Percentiles rank a stretch among this genome's conserved stretches.
Conservation (phyloP, 2,888 invertebrate species). For the Adineta ricciae region DNA sequence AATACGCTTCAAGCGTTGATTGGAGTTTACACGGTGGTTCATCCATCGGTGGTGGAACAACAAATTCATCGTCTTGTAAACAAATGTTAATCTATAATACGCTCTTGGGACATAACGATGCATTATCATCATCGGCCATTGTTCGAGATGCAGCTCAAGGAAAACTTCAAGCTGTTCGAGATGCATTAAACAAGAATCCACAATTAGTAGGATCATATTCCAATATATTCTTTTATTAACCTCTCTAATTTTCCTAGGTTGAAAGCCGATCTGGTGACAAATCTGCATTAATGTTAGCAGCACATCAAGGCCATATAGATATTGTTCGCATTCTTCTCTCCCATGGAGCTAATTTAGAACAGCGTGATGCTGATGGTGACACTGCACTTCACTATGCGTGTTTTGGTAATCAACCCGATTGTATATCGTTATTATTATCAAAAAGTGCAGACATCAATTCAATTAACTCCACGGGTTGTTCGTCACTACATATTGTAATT, state of each 20-base stretch:
- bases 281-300: slow-evolving; percentile 70
- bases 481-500: slow-evolving; percentile 73
- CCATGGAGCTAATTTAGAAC: slow-evolving; percentile 63
- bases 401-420: slow-evolving; percentile 60
- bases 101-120: slow-evolving; percentile 1
- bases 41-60: not conserved
- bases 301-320: slow-evolving; percentile 70
- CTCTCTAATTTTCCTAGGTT: slow-evolving; percentile 52
- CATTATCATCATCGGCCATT: slow-evolving; percentile 39
- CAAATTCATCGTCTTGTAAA: slow-evolving; percentile 6
- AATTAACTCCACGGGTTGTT: slow-evolving; percentile 68
- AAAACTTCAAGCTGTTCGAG: slow-evolving; percentile 60
- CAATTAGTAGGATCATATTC: slow-evolving; percentile 40
- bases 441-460: slow-evolving; percentile 65
- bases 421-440: slow-evolving; percentile 62
- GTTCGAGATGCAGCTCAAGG: slow-evolving; percentile 67
- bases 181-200: slow-evolving; percentile 54
- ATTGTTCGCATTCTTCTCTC: slow-evolving; percentile 62
- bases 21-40: slow-evolving; percentile 18
- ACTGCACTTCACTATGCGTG: slow-evolving; percentile 75
- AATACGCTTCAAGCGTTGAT: slow-evolving; percentile 21
- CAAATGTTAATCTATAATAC: slow-evolving; percentile 1
- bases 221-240: too few species aligned
- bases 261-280: slow-evolving; percentile 65
- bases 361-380: slow-evolving; percentile 75